Evolutionary conservation across 2,888 invertebrate genomes (phyloP).

Genomic region (Himalopsyche kuldschensis): DNA sequence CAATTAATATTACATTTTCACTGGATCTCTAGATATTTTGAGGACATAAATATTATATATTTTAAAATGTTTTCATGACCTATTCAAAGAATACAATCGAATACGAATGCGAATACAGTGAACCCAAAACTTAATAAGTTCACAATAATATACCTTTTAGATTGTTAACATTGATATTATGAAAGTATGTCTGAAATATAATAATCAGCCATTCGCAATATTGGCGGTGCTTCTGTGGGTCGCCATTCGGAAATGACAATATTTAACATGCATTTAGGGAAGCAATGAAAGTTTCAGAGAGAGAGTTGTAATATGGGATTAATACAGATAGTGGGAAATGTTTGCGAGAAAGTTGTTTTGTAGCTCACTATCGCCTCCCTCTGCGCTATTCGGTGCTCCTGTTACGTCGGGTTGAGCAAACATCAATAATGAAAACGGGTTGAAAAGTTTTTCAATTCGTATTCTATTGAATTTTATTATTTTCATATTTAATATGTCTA

Average conservation of each 20-base stretch:
- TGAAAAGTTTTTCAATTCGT: background rate
- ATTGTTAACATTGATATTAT: background rate
- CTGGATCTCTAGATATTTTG: too few species aligned
- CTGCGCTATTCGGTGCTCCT: background rate
- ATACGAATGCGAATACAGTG: too few species aligned
- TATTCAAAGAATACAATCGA: too few species aligned
- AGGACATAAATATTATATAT: too few species aligned
- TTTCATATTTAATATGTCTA: background rate
- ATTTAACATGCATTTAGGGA: conserved; percentile 18
- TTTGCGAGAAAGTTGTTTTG: background rate
- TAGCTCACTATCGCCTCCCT: background rate
- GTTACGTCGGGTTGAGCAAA: background rate
- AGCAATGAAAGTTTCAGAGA: background rate
- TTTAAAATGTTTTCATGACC: too few species aligned
- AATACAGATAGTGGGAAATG: background rate
- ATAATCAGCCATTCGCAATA: conserved; percentile 1
- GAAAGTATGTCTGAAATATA: background rate
- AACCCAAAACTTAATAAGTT: too few species aligned
- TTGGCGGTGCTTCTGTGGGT: conserved; percentile 4
- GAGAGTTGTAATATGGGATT: background rate
- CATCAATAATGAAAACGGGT: background rate
- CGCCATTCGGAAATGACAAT: conserved; percentile 5
- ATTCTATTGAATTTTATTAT: background rate
- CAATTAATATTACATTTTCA: too few species aligned
- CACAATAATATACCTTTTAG: background rate